These are phyloP conservation scores for Nesometra sesokonis DNA, from an alignment of 35 echinoderm and acorn worm genomes.

Conservation along the genomic window DNA sequence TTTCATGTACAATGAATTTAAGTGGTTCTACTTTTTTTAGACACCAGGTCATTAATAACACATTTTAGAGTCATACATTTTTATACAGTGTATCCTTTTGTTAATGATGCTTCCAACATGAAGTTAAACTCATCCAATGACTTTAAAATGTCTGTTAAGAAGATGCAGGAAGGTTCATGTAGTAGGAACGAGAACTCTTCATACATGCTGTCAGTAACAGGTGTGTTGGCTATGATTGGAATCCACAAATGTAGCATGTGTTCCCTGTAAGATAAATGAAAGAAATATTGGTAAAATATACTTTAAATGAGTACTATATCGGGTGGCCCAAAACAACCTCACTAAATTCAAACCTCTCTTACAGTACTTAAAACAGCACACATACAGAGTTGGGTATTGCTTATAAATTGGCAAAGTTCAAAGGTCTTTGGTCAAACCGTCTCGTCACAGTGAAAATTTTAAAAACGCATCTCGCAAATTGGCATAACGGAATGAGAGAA, in stretches of 20 bases:
- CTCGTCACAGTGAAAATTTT: no score
- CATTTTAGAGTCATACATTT: no score
- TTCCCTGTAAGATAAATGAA: slow-evolving; percentile 50
- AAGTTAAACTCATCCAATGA: slow-evolving; percentile 85
- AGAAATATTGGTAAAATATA: background rate
- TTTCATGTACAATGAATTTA: no score
- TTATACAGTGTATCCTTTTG: slow-evolving; percentile 41
- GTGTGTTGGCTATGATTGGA: slow-evolving; percentile 77
- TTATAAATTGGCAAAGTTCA: no score
- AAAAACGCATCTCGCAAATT: no score
- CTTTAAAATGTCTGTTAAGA: slow-evolving; percentile 77
- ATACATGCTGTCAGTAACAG: slow-evolving; percentile 85
- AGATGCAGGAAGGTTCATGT: slow-evolving; percentile 40
- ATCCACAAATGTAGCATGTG: slow-evolving; percentile 91
- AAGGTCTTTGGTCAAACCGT: no score
- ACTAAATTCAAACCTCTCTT: no score
- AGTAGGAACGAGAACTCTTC: slow-evolving; percentile 86
- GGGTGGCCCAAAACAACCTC: no score
- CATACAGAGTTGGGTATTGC: background rate
- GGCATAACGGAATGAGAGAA: no score
- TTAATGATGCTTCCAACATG: slow-evolving; percentile 80
- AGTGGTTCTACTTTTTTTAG: no score
- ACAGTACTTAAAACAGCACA: background rate
- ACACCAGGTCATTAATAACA: no score
- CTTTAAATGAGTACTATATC: background rate